These are phyloP conservation scores for Hyaena hyaena DNA, from an alignment of 2,113 vertebrate genomes.

Conservation along the genomic window DNA sequence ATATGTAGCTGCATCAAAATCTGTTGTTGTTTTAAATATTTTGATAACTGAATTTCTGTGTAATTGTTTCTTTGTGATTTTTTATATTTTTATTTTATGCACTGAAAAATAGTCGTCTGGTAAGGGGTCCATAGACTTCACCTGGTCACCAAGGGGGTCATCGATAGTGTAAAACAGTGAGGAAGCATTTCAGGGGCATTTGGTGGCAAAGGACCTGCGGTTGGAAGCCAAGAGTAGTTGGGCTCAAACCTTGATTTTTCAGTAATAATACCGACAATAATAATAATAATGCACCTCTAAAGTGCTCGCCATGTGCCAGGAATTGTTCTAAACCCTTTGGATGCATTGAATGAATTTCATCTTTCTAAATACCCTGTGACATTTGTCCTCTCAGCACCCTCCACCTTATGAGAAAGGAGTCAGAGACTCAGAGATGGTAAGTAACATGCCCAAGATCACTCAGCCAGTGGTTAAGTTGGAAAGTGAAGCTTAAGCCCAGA, in stretches of 20 bases:
- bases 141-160: too few relatives aligned
- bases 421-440: not conserved
- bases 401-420: not conserved
- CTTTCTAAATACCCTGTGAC: not conserved
- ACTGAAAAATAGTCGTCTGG: not conserved
- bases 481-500: fast-evolving
- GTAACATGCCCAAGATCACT: not conserved
- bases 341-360: fast-evolving
- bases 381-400: not conserved
- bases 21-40: not conserved
- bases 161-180: fast-evolving
- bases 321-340: not conserved
- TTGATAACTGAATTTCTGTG: not conserved
- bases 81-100: not conserved
- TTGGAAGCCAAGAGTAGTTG: fast-evolving
- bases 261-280: not conserved
- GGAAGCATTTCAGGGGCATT: fast-evolving
- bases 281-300: not conserved
- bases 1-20: not conserved
- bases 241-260: not conserved
- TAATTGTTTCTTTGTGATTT: not conserved
- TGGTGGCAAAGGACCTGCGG: fast-evolving
- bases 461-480: not conserved
- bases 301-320: fast-evolving
- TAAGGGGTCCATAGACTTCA: not conserved